A percentile compares a stretch with the other conserved stretches of the same genome.
Evolutionary conservation across 2,888 invertebrate species (phyloP).

Genomic region (Belgica antarctica): DNA sequence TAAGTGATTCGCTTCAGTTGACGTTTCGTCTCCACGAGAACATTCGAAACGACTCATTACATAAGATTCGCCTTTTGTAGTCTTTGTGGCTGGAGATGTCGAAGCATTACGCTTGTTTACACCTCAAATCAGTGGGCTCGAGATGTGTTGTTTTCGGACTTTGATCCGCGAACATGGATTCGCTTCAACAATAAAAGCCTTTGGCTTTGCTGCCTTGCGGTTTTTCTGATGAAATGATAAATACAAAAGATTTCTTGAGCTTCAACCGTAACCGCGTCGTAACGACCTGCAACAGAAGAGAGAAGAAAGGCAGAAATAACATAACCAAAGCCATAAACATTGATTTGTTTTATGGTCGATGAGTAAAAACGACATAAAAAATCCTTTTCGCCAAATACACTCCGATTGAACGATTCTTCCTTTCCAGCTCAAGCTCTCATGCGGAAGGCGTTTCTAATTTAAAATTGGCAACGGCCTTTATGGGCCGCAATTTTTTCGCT

Average conservation of each 20-base stretch:
- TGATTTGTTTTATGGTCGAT: constrained; percentile 42
- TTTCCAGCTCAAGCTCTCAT: too few relatives aligned
- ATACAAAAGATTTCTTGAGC: constrained; percentile 29
- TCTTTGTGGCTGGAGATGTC: not conserved
- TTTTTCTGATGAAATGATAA: constrained; percentile 43
- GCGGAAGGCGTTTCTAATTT: constrained; percentile 43
- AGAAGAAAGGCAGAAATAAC: constrained; percentile 20
- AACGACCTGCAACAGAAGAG: not conserved
- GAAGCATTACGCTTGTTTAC: constrained; percentile 1
- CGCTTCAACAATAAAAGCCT: not conserved
- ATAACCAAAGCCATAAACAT: constrained; percentile 40
- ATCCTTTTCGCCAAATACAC: constrained; percentile 3
- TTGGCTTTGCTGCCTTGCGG: constrained; percentile 15
- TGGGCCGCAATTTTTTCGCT: too few relatives aligned
- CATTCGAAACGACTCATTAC: not conserved
- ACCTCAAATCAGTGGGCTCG: not conserved
- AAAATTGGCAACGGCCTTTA: constrained; percentile 39
- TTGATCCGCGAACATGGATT: not conserved
- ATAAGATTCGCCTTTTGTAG: constrained; percentile 31
- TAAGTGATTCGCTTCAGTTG: not conserved
- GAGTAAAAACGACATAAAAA: constrained; percentile 10
- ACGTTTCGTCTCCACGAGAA: not conserved
- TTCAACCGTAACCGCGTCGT: constrained; percentile 11
- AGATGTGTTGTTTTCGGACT: not conserved
- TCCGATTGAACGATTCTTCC: not conserved